Evolutionary conservation across 2,888 invertebrate genomes (phyloP).

Genomic region (Eueremaeus valkanovi): DNA sequence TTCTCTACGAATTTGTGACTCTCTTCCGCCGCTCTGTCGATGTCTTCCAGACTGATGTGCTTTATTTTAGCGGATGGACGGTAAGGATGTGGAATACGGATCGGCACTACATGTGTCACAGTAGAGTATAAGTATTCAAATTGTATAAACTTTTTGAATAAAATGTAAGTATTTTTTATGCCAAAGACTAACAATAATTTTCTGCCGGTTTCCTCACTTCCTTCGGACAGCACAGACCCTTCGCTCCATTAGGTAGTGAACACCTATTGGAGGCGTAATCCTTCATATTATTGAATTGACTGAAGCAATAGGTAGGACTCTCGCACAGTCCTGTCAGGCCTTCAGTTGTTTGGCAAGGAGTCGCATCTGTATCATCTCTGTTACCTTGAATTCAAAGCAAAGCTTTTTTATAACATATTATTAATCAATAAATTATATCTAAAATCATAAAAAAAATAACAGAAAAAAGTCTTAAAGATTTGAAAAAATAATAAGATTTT

Average conservation of each 20-base stretch:
- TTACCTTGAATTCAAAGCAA: not conserved
- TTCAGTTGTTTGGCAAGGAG: constrained; percentile 40
- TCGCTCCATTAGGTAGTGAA: constrained; percentile 8
- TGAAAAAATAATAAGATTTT: no score
- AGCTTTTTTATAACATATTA: no score
- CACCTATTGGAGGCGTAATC: constrained; percentile 38
- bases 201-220: constrained; percentile 3
- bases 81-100: constrained; percentile 29
- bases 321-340: constrained; percentile 39
- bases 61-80: constrained; percentile 27
- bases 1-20: constrained; percentile 46
- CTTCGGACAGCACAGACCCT: constrained; percentile 41
- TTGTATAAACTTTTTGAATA: not conserved
- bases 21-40: constrained; percentile 47
- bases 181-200: not conserved
- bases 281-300: constrained; percentile 33
- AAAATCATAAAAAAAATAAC: no score
- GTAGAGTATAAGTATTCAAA: not conserved
- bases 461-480: no score
- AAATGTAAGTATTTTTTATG: not conserved
- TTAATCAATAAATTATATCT: no score
- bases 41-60: constrained; percentile 36
- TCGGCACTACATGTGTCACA: constrained; percentile 13
- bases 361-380: not conserved
- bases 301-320: constrained; percentile 37